Percentiles rank a stretch among this genome's conserved stretches.
phyloP scores from a whole-genome alignment of 2,888 invertebrate species.

The Asteroscopus sphinx region DNA sequence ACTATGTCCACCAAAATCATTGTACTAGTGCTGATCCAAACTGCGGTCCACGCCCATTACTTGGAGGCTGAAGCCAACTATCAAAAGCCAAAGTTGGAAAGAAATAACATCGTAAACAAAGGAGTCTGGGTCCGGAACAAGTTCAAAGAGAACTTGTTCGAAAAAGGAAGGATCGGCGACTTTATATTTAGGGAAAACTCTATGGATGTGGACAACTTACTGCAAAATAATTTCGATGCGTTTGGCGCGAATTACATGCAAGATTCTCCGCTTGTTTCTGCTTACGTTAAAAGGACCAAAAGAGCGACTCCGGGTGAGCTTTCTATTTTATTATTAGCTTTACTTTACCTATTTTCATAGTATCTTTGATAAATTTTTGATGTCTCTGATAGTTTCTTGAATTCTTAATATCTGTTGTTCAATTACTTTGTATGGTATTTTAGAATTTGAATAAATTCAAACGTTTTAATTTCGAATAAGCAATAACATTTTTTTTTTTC shows the following conservation, averaged over 20 bases:
- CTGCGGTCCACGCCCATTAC: slow-evolving; percentile 50
- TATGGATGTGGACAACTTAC: slow-evolving; percentile 70
- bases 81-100: slow-evolving; percentile 68
- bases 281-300: slow-evolving; percentile 71
- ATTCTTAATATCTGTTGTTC: no score
- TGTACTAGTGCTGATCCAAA: slow-evolving; percentile 60
- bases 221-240: slow-evolving; percentile 70
- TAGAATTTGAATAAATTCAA: no score
- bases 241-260: slow-evolving; percentile 64
- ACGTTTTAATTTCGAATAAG: no score
- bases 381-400: no score
- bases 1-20: slow-evolving; percentile 70
- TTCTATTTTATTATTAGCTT: background rate
- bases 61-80: slow-evolving; percentile 63
- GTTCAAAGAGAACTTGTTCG: slow-evolving; percentile 46
- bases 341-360: no score
- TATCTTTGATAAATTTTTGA: no score
- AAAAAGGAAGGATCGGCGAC: slow-evolving; percentile 58
- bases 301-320: slow-evolving; percentile 74
- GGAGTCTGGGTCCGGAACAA: slow-evolving; percentile 74
- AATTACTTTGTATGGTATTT: no score
- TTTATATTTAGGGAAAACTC: slow-evolving; percentile 76
- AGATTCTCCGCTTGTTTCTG: slow-evolving; percentile 62
- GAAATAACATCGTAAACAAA: slow-evolving; percentile 79
- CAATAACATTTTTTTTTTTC: no score